These are phyloP conservation scores for Gymnosoma rotundatum DNA, from an alignment of 2,888 invertebrate species.

Conservation along the genomic window DNA sequence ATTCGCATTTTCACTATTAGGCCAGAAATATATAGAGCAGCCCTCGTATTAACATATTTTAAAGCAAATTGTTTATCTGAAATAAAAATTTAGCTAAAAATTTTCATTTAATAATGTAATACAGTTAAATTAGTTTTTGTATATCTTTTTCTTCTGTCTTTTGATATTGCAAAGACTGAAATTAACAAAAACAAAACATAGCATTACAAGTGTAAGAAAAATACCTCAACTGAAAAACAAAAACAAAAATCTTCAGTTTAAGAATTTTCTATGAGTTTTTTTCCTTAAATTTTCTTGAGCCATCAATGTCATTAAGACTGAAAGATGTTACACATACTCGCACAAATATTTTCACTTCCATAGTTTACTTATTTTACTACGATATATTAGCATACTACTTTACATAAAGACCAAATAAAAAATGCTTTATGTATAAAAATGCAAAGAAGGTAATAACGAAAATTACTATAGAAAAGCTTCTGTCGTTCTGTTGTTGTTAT, in stretches of 20 bases:
- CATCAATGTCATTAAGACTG: constrained; percentile 43
- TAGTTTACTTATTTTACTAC: constrained; percentile 30
- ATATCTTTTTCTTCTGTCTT: not conserved
- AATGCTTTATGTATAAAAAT: constrained; percentile 20
- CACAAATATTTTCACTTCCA: constrained; percentile 32
- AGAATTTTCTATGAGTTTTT: constrained; percentile 45
- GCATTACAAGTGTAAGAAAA: constrained; percentile 11
- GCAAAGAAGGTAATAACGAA: constrained; percentile 58
- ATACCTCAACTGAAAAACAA: constrained; percentile 8
- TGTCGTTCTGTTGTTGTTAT: constrained; percentile 7
- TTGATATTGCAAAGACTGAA: constrained; percentile 10
- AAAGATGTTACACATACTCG: constrained; percentile 4
- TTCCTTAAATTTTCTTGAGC: constrained; percentile 1
- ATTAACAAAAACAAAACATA: not conserved
- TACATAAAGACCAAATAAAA: constrained; percentile 71
- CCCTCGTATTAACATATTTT: no score
- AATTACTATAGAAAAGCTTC: constrained; percentile 49
- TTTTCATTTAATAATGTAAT: no score
- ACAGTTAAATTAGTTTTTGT: not conserved
- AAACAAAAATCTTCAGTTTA: constrained; percentile 54
- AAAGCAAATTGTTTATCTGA: no score
- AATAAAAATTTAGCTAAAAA: no score
- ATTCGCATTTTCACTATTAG: no score
- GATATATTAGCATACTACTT: constrained; percentile 62
- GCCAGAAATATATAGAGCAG: no score